Conservation (phyloP, 2,113 vertebrate genomes). For the Tichodroma muraria region DNA sequence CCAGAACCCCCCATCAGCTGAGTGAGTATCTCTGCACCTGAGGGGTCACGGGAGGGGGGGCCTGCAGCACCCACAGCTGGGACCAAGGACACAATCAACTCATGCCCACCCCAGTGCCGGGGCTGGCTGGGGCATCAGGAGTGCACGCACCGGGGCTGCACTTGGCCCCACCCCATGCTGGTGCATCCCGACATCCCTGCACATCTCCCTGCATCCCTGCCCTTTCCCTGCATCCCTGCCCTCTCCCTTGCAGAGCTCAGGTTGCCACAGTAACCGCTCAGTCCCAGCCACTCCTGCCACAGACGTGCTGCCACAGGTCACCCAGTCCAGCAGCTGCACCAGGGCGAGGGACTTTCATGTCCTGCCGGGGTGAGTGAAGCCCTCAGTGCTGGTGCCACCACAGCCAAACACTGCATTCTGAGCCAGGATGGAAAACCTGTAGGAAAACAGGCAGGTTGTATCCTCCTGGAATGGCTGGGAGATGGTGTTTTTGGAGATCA, state of each 20-base stretch:
- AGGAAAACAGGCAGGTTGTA: background rate
- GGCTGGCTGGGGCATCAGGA: background rate
- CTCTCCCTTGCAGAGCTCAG: background rate
- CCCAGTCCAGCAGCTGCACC: background rate
- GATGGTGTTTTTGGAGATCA: background rate
- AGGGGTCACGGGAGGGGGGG: fast-evolving
- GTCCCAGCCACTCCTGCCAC: background rate
- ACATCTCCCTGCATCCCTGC: background rate
- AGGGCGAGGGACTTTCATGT: background rate
- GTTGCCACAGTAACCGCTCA: background rate
- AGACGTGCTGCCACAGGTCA: background rate
- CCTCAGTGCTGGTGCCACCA: background rate
- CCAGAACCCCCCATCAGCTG: background rate
- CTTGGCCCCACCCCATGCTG: fast-evolving
- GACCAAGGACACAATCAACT: background rate
- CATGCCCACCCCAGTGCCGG: fast-evolving
- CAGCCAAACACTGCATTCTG: background rate
- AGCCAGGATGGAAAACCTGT: background rate
- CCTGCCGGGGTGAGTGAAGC: fast-evolving
- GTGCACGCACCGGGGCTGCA: fast-evolving
- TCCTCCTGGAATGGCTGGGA: background rate
- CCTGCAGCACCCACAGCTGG: background rate
- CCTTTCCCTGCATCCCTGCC: background rate
- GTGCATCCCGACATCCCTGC: background rate
- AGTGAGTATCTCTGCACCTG: background rate